Percentiles rank a stretch among this genome's conserved stretches.
These are phyloP conservation scores for Sinelater perroti DNA, from an alignment of 2,888 invertebrate genomes.

Conservation along the genomic window DNA sequence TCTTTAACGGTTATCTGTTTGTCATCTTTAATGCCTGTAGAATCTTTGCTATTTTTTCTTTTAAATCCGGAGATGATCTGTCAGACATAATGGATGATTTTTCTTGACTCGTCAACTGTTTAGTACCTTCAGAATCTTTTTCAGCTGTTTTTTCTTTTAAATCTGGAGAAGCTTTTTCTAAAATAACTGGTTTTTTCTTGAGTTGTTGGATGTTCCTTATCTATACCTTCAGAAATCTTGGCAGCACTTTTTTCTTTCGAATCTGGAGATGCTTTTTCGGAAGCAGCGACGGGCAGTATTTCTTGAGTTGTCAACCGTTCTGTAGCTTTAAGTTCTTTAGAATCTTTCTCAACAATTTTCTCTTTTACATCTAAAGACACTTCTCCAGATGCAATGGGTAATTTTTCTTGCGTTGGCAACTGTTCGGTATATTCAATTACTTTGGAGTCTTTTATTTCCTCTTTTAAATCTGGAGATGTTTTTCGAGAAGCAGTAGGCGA, in stretches of 20 bases:
- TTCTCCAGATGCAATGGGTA: no score
- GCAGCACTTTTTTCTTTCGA: slow-evolving; percentile 42
- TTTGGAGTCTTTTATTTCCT: no score
- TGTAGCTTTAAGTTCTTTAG: no score
- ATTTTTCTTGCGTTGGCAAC: no score
- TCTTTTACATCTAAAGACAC: no score
- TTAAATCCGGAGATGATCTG: slow-evolving; percentile 33
- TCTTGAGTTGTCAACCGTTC: slow-evolving; percentile 10
- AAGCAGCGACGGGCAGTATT: slow-evolving; percentile 36
- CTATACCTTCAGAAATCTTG: slow-evolving; percentile 32
- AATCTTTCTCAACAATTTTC: no score
- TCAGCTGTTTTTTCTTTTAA: slow-evolving; percentile 1
- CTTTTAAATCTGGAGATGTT: slow-evolving; percentile 46
- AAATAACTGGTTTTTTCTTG: slow-evolving; percentile 4
- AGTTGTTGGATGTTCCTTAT: slow-evolving; percentile 37
- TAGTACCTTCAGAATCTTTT: no score
- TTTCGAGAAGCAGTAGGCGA: slow-evolving; percentile 44
- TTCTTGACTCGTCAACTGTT: no score
- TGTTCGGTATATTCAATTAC: no score
- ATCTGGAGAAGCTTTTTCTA: slow-evolving; percentile 29
- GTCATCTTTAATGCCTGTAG: no score
- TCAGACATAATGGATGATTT: slow-evolving; percentile 21
- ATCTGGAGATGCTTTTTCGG: slow-evolving; percentile 47
- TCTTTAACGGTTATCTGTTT: no score
- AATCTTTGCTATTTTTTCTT: no score